phyloP scores from a whole-genome alignment of 2,888 invertebrate genomes.

The Capitulum mitella region DNA sequence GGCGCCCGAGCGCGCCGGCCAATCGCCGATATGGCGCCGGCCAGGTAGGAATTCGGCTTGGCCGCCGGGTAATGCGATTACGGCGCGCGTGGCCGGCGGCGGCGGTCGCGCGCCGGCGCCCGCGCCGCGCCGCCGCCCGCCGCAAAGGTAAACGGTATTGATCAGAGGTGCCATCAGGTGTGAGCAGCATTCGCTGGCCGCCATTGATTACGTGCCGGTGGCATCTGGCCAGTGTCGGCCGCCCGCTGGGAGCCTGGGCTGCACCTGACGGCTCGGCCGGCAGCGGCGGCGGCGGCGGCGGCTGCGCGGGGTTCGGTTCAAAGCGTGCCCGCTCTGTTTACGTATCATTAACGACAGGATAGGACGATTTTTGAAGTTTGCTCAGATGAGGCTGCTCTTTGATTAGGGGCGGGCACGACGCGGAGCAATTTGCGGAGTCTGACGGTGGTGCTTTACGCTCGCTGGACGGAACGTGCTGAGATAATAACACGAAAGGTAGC shows the following conservation, averaged over 20 bases:
- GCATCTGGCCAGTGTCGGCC: background rate
- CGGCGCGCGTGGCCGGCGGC: background rate
- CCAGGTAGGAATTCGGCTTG: background rate
- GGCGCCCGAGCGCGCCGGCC: background rate
- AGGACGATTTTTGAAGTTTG: background rate
- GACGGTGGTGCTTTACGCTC: background rate
- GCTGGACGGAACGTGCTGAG: background rate
- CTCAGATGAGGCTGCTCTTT: background rate
- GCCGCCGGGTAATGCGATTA: background rate
- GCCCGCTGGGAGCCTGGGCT: no score
- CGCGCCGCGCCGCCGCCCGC: background rate
- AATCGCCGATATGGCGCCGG: constrained; percentile 9
- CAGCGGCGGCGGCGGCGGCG: no score
- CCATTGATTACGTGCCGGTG: background rate
- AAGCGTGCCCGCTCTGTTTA: background rate
- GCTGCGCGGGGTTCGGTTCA: background rate
- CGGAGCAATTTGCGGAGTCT: background rate
- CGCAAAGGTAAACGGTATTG: background rate
- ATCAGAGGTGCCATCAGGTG: background rate
- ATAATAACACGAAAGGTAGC: background rate
- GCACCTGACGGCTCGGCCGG: no score
- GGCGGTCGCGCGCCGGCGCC: background rate
- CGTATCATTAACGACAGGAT: background rate
- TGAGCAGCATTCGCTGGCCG: background rate
- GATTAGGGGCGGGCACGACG: background rate